Conservation (phyloP, 2,888 invertebrate genomes). For the Diadegma fenestrale region DNA sequence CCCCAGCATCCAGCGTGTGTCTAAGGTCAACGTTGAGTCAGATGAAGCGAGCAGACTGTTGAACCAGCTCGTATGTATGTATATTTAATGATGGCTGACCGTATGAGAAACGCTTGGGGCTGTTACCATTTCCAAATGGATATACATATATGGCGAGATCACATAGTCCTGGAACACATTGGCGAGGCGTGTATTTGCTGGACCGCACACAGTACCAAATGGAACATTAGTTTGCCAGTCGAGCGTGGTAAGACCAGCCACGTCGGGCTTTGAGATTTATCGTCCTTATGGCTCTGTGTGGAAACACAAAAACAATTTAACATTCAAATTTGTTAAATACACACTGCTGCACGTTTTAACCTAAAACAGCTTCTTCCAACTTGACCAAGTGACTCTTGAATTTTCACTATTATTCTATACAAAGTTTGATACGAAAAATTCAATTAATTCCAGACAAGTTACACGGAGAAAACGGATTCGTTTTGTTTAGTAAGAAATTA, state of each 20-base stretch:
- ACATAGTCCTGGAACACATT: constrained; percentile 64
- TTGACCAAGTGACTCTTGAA: no score
- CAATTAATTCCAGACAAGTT: no score
- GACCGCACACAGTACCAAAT: constrained; percentile 69
- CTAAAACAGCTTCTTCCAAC: no score
- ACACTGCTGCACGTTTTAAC: no score
- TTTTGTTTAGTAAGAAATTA: no score
- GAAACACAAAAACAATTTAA: constrained; percentile 1
- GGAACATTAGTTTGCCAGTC: constrained; percentile 77
- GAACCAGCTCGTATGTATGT: neutral
- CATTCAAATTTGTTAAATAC: neutral
- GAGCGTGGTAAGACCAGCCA: constrained; percentile 77
- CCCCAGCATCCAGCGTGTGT: constrained; percentile 33
- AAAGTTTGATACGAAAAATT: no score
- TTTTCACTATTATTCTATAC: no score
- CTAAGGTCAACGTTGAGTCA: constrained; percentile 53
- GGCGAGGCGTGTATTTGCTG: constrained; percentile 65
- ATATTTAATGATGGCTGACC: constrained; percentile 37
- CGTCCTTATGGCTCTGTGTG: constrained; percentile 60
- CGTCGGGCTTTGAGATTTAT: constrained; percentile 77
- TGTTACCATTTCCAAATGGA: constrained; percentile 40
- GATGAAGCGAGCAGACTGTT: constrained; percentile 41
- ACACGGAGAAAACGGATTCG: no score
- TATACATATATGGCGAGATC: constrained; percentile 50
- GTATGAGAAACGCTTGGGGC: constrained; percentile 36